Conservation (phyloP, 1,140 invertebrate genomes). For the Venturia canescens region DNA sequence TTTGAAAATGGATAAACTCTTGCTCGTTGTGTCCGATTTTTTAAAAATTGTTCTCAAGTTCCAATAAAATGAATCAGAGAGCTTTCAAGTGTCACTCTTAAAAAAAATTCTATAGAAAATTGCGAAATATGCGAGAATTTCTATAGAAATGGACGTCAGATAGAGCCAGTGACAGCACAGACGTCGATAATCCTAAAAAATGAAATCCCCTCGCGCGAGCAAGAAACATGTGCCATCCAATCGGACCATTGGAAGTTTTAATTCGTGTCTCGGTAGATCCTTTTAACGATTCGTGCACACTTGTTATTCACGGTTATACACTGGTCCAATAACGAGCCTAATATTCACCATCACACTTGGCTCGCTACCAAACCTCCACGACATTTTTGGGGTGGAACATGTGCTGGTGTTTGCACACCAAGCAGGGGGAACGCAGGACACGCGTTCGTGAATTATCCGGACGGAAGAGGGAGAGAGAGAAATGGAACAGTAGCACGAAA, state of each 20-base stretch:
- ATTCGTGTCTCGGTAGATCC: neutral
- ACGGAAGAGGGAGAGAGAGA: slow-evolving; percentile 16
- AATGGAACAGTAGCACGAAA: neutral
- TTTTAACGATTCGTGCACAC: slow-evolving; percentile 19
- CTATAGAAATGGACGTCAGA: no score
- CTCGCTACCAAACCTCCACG: slow-evolving; percentile 36
- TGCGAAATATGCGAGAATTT: no score
- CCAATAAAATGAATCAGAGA: no score
- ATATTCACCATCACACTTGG: slow-evolving; percentile 41
- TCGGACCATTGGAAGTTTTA: neutral
- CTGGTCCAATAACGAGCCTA: slow-evolving; percentile 37
- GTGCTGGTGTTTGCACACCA: slow-evolving; percentile 42
- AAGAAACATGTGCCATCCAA: neutral
- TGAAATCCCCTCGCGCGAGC: neutral
- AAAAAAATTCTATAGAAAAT: no score
- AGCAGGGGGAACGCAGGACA: neutral
- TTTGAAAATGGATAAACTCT: no score
- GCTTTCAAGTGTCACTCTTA: no score
- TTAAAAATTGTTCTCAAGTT: no score
- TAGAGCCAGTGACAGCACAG: no score
- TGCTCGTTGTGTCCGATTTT: no score
- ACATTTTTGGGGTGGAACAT: slow-evolving; percentile 19
- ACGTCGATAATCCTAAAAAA: no score
- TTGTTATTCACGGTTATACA: slow-evolving; percentile 21
- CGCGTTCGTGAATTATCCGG: neutral